phyloP scores from a whole-genome alignment of 2,797 vertebrate species.

The Mastacembelus armatus region DNA sequence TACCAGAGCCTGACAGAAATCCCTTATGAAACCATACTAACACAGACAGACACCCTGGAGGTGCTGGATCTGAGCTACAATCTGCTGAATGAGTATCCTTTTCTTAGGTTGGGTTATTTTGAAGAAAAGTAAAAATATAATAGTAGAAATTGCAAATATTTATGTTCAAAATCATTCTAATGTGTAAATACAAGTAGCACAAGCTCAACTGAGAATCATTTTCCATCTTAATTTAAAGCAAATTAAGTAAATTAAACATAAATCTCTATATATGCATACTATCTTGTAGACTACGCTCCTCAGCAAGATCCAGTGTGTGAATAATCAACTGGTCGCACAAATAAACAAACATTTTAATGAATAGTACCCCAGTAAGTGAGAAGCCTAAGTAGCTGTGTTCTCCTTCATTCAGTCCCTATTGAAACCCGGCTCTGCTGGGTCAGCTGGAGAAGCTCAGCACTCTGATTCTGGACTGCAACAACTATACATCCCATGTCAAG shows the following conservation, averaged over 20 bases:
- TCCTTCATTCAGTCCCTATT: constrained; percentile 76
- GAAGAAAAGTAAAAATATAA: too few species aligned
- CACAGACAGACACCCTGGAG: constrained; percentile 75
- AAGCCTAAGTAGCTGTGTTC: constrained; percentile 12
- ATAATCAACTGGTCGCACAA: too few species aligned
- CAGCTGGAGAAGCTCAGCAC: constrained; percentile 82
- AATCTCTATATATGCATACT: background rate
- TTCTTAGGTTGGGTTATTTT: too few species aligned
- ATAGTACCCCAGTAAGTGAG: background rate
- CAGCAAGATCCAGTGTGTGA: too few species aligned
- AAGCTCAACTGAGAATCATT: background rate
- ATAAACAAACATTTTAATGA: too few species aligned
- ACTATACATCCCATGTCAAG: constrained; percentile 83
- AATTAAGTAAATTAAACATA: background rate
- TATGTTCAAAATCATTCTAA: too few species aligned
- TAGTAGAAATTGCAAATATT: too few species aligned
- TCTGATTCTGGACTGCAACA: constrained; percentile 85
- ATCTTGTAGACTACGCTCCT: background rate
- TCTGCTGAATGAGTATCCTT: constrained; percentile 86
- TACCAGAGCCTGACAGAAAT: constrained; percentile 83
- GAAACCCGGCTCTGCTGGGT: constrained; percentile 83
- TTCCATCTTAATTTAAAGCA: background rate
- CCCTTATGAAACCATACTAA: constrained; percentile 79
- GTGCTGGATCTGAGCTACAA: constrained; percentile 86
- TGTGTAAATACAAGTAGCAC: background rate